Conservation (phyloP, 1,140 invertebrate species). For the Drosophila funebris region DNA sequence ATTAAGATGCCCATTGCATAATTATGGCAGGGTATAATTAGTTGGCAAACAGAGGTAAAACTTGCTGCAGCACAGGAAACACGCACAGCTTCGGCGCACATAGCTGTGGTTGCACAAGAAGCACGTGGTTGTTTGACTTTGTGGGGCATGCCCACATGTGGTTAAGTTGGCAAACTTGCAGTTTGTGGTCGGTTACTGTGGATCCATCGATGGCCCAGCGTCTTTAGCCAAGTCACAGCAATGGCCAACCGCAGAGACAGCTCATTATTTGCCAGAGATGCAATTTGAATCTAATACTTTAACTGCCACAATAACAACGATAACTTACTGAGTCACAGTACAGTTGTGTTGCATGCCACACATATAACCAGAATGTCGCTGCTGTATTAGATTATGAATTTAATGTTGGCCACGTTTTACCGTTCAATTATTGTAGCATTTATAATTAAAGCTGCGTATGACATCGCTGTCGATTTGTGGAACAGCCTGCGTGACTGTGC, state of each 20-base stretch:
- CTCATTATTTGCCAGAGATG: slow-evolving; percentile 26
- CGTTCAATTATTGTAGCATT: slow-evolving; percentile 46
- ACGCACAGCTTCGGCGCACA: background rate
- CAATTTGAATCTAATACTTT: slow-evolving; percentile 19
- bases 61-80: slow-evolving; percentile 1
- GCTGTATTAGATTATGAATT: too few species aligned
- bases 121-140: slow-evolving; percentile 18
- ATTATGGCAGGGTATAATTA: background rate
- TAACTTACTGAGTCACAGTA: too few species aligned
- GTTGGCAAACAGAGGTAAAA: background rate
- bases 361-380: background rate
- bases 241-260: slow-evolving; percentile 17
- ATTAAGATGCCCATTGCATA: background rate
- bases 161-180: slow-evolving; percentile 22
- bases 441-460: slow-evolving; percentile 50
- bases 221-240: background rate
- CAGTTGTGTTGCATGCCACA: background rate
- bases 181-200: slow-evolving; percentile 11
- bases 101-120: slow-evolving; percentile 1
- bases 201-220: background rate
- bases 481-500: slow-evolving; percentile 24
- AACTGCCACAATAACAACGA: slow-evolving; percentile 23
- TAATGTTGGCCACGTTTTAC: slow-evolving; percentile 20
- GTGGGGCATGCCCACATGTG: slow-evolving; percentile 22
- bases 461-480: slow-evolving; percentile 34